These are phyloP conservation scores for Noctuana brunneofusca DNA, from an alignment of 2,888 invertebrate genomes.

Conservation along the genomic window DNA sequence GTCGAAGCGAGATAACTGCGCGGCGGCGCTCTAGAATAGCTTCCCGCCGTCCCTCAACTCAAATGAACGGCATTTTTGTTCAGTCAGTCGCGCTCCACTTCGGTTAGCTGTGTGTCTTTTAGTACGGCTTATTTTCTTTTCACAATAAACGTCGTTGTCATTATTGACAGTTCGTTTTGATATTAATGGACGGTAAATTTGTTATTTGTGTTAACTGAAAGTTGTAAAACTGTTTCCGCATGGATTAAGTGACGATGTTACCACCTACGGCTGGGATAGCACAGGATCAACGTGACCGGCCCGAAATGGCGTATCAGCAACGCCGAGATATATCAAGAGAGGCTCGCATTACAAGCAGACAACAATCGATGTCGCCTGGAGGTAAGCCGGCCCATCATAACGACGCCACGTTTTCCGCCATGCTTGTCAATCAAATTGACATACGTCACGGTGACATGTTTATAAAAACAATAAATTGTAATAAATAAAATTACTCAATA, in stretches of 20 bases:
- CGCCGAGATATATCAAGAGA: constrained; percentile 76
- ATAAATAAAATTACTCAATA: constrained; percentile 56
- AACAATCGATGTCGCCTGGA: constrained; percentile 73
- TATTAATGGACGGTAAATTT: constrained; percentile 32
- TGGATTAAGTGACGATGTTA: constrained; percentile 79
- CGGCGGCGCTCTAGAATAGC: constrained; percentile 74
- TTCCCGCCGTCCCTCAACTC: constrained; percentile 77
- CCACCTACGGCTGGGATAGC: constrained; percentile 79
- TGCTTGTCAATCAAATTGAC: constrained; percentile 83
- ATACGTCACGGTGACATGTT: constrained; percentile 82
- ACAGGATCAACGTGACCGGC: constrained; percentile 75
- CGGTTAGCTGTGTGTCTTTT: constrained; percentile 67
- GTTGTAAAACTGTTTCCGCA: constrained; percentile 56
- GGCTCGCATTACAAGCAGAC: constrained; percentile 70
- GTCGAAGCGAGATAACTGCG: constrained; percentile 59
- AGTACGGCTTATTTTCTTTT: constrained; percentile 56
- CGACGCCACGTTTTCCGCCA: constrained; percentile 83
- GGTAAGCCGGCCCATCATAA: constrained; percentile 52
- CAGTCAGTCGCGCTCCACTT: constrained; percentile 72
- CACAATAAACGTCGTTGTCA: constrained; percentile 48
- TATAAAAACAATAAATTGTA: constrained; percentile 67
- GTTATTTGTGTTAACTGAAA: constrained; percentile 50
- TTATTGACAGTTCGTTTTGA: constrained; percentile 36
- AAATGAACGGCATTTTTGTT: constrained; percentile 41
- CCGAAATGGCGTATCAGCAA: constrained; percentile 78